Conservation (phyloP, 2,888 invertebrate genomes). For the Coelinius sp. region DNA sequence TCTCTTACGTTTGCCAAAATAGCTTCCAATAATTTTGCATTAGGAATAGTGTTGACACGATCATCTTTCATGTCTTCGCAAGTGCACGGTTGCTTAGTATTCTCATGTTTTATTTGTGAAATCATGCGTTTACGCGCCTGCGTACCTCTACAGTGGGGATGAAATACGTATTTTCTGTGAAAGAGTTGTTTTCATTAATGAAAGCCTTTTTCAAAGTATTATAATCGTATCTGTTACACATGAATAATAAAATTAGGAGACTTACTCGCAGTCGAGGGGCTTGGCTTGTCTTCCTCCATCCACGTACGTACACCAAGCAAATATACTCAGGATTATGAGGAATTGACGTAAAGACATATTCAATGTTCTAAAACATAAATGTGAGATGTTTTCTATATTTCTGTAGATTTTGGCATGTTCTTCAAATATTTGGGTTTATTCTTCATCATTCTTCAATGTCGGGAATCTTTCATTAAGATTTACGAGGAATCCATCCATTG, state of each 20-base stretch:
- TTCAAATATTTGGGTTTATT: no score
- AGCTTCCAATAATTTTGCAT: slow-evolving; percentile 45
- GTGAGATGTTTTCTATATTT: not conserved
- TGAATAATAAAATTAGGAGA: slow-evolving; percentile 20
- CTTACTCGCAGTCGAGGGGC: slow-evolving; percentile 57
- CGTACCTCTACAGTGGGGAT: slow-evolving; percentile 55
- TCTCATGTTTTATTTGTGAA: slow-evolving; percentile 43
- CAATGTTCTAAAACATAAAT: slow-evolving; percentile 47
- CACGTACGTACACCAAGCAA: slow-evolving; percentile 52
- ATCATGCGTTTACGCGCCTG: slow-evolving; percentile 55
- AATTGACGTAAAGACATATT: slow-evolving; percentile 53
- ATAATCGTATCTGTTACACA: not conserved
- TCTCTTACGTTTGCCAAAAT: slow-evolving; percentile 44
- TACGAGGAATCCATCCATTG: no score
- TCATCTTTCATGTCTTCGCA: slow-evolving; percentile 33
- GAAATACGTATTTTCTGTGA: slow-evolving; percentile 52
- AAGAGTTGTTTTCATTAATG: slow-evolving; percentile 5
- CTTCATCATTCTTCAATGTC: not conserved
- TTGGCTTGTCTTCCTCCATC: slow-evolving; percentile 39
- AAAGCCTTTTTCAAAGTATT: not conserved
- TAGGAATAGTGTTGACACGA: slow-evolving; percentile 25
- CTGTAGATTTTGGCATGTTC: slow-evolving; percentile 18
- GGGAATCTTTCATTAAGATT: not conserved
- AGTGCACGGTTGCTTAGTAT: slow-evolving; percentile 40
- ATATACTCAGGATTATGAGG: slow-evolving; percentile 53